These are phyloP conservation scores for Hiodon tergisus DNA, from an alignment of 2,113 vertebrate genomes.

Conservation along the genomic window DNA sequence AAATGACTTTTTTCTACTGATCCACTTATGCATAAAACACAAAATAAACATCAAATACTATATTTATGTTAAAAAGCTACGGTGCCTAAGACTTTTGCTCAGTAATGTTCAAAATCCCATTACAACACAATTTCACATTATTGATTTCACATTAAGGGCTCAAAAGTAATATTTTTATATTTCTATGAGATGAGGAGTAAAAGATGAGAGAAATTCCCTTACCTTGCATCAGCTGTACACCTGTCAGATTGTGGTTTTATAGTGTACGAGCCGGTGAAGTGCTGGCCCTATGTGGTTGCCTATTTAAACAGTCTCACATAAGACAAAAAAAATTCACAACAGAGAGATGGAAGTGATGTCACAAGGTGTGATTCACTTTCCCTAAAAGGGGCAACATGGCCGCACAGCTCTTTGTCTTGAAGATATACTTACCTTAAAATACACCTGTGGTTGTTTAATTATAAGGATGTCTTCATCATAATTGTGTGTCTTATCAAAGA, in stretches of 20 bases:
- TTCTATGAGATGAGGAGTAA: neutral
- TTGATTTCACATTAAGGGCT: neutral
- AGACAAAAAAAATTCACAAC: conserved; percentile 1
- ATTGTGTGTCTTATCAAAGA: conserved; percentile 23
- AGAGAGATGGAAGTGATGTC: conserved; percentile 12
- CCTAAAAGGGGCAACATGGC: conserved; percentile 4
- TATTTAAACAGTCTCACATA: conserved; percentile 22
- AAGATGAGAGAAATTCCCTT: neutral
- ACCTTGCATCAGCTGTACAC: neutral
- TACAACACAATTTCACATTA: too few species aligned
- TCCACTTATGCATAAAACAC: too few species aligned
- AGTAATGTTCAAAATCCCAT: too few species aligned
- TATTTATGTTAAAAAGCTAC: too few species aligned
- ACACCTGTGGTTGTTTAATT: conserved; percentile 18
- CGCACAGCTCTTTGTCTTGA: conserved; percentile 16
- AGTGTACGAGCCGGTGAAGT: neutral
- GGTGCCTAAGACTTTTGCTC: too few species aligned
- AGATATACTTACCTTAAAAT: conserved; percentile 25
- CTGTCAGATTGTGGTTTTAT: neutral
- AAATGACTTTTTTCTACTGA: too few species aligned
- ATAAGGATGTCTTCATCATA: conserved; percentile 9
- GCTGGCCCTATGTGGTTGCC: neutral
- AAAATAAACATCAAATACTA: too few species aligned
- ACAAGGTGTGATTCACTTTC: conserved; percentile 19
- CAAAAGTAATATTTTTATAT: neutral